phyloP scores from a whole-genome alignment of 2,797 vertebrate genomes.

The Cynodonichthys magdalenae region DNA sequence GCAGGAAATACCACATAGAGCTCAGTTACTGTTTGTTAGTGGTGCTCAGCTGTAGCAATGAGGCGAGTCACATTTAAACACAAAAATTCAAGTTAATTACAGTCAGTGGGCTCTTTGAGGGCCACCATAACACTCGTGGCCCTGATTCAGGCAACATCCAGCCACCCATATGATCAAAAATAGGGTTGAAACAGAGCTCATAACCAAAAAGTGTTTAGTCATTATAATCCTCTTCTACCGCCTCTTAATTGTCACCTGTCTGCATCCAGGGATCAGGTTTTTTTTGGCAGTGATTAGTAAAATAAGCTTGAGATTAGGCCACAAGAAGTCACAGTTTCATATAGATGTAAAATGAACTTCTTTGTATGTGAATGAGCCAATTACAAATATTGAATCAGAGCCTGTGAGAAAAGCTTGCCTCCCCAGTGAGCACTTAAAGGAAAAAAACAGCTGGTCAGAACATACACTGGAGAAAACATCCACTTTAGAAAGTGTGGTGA shows the following conservation, averaged over 20 bases:
- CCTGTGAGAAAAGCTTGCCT: conserved; percentile 60
- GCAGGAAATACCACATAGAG: too few relatives aligned
- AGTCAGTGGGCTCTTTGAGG: too few relatives aligned
- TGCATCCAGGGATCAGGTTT: conserved; percentile 36
- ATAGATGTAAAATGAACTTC: conserved; percentile 48
- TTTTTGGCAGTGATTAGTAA: conserved; percentile 6
- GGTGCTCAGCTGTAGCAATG: too few relatives aligned
- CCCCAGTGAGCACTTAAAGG: conserved; percentile 63
- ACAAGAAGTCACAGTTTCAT: conserved; percentile 26
- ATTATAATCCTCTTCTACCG: conserved; percentile 20
- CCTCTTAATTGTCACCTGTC: conserved; percentile 27
- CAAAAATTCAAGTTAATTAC: too few relatives aligned
- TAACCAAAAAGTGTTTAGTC: conserved; percentile 22
- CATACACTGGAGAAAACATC: conserved; percentile 64
- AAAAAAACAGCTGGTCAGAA: conserved; percentile 70
- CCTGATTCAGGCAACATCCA: background rate
- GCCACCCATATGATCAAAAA: background rate
- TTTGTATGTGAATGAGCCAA: conserved; percentile 54
- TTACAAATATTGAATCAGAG: conserved; percentile 61
- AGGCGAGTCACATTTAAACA: too few relatives aligned
- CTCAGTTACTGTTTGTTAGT: too few relatives aligned
- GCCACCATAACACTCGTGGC: too few relatives aligned
- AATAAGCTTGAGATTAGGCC: conserved; percentile 12
- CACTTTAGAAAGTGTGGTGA: conserved; percentile 53
- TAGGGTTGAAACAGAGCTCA: conserved; percentile 14